These are phyloP conservation scores for Drosophila fuyamai DNA, from an alignment of 1,140 invertebrate species.

Conservation along the genomic window DNA sequence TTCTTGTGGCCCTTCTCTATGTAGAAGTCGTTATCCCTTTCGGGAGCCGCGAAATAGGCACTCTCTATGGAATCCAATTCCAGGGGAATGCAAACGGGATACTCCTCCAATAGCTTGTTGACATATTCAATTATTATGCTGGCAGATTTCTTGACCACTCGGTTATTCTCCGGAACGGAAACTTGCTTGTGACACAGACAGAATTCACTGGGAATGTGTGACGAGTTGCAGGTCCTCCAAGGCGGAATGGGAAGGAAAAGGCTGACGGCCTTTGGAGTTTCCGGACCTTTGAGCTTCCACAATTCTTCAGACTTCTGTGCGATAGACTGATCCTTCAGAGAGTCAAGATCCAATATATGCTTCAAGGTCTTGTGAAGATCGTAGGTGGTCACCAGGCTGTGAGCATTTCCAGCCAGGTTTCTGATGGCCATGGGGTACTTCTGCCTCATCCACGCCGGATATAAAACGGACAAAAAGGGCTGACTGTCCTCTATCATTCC, in stretches of 20 bases:
- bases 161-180: not conserved
- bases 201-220: constrained; percentile 5
- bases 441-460: constrained; percentile 90
- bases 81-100: constrained; percentile 14
- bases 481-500: constrained; percentile 93
- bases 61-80: constrained; percentile 16
- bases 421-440: constrained; percentile 87
- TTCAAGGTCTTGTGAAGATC: constrained; percentile 89
- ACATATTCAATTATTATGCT: constrained; percentile 9
- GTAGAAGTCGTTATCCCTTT: not conserved
- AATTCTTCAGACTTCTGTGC: constrained; percentile 77
- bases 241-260: constrained; percentile 16
- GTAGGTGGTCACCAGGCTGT: constrained; percentile 91
- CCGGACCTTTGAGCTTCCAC: not conserved
- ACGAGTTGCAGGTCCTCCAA: constrained; percentile 17
- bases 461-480: constrained; percentile 90
- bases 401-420: constrained; percentile 89
- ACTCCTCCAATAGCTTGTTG: constrained; percentile 20
- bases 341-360: constrained; percentile 86
- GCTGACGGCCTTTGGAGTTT: constrained; percentile 12
- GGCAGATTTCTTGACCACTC: not conserved
- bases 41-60: constrained; percentile 16
- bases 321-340: constrained; percentile 61
- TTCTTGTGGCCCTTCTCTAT: not conserved
- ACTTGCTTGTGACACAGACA: constrained; percentile 25